Evolutionary conservation across 2,797 vertebrate genomes (phyloP).

Genomic region (Taeniopygia guttata): DNA sequence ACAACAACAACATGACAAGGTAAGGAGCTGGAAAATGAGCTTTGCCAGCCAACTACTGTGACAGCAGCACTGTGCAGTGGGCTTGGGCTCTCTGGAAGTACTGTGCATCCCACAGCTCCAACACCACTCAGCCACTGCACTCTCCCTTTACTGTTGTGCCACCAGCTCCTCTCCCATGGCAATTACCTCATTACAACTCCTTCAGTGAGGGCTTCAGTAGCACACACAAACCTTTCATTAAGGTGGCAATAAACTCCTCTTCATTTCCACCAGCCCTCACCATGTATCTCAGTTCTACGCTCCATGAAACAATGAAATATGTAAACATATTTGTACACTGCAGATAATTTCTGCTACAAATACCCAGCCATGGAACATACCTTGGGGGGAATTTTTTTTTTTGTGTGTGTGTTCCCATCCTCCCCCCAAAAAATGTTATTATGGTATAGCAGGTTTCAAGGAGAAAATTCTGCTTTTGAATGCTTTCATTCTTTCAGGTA

Average conservation of each 20-base stretch:
- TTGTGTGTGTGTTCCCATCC: background rate
- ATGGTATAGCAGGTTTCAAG: background rate
- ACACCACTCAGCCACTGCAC: background rate
- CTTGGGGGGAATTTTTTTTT: fast-evolving
- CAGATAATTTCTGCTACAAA: background rate
- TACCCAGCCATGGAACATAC: background rate
- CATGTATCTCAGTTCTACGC: background rate
- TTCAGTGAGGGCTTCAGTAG: background rate
- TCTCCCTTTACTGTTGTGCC: background rate
- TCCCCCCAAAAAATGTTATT: background rate
- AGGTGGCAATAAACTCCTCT: background rate
- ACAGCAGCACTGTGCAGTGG: fast-evolving
- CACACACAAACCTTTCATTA: background rate
- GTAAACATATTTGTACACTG: background rate
- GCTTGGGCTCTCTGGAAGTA: background rate
- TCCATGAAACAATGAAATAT: background rate
- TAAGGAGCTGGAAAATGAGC: background rate
- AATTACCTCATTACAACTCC: background rate
- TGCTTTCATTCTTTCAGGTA: background rate
- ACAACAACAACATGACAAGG: background rate
- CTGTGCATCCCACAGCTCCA: background rate
- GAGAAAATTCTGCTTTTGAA: background rate
- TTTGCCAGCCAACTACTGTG: background rate
- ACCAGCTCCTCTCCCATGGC: background rate
- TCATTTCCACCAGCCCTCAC: background rate